Conservation (phyloP, 2,888 invertebrate genomes). For the Eilema sororculum region DNA sequence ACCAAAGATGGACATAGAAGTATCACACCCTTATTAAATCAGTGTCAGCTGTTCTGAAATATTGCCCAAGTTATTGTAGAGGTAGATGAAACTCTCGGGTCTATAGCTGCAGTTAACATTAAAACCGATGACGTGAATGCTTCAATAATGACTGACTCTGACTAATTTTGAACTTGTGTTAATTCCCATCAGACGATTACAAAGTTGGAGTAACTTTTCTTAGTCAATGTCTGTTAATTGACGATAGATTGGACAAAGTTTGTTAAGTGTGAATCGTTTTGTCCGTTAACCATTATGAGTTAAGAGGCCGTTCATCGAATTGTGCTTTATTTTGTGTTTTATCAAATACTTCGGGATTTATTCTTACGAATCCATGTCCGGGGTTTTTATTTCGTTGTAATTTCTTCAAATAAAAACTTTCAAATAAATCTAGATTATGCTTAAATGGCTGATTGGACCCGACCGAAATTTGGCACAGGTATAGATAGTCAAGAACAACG, state of each 20-base stretch:
- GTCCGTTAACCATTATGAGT: not conserved
- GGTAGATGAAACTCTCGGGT: conserved; percentile 21
- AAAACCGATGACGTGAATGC: conserved; percentile 43
- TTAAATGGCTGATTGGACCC: no score
- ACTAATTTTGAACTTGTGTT: conserved; percentile 48
- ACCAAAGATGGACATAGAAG: not conserved
- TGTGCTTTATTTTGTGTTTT: not conserved
- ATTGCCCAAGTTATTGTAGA: conserved; percentile 9
- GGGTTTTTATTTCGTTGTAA: no score
- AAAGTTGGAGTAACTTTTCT: conserved; percentile 47
- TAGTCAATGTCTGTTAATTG: conserved; percentile 65
- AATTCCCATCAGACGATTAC: conserved; percentile 49
- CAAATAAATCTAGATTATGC: no score
- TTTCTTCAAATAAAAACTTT: no score
- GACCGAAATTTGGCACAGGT: no score
- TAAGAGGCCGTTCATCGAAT: not conserved
- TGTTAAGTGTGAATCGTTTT: conserved; percentile 19
- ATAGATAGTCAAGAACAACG: no score
- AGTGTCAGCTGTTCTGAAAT: conserved; percentile 7
- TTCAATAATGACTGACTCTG: conserved; percentile 5
- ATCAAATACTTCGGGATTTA: not conserved
- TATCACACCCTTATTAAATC: conserved; percentile 11
- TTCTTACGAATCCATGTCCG: not conserved
- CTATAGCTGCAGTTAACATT: conserved; percentile 46
- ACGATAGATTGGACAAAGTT: conserved; percentile 65